Evolutionary conservation across 1,140 invertebrate genomes (phyloP), one percentile per base, ranked within the genome.

Genomic region (Ceratoteleas bidentatus): DNA sequence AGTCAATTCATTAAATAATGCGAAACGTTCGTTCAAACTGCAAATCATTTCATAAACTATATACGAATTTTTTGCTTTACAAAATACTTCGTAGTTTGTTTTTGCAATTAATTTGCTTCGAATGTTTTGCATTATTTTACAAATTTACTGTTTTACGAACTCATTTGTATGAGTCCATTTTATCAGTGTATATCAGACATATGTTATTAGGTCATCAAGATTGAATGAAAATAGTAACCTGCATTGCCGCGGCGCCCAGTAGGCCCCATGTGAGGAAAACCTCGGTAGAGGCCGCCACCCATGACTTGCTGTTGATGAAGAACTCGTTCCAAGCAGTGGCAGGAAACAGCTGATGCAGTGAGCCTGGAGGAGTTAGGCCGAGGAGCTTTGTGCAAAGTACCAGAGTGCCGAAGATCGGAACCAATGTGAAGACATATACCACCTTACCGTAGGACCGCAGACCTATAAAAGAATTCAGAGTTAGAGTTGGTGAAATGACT

Each of bases 191-290:
- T n/a, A n/a, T n/a, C n/a, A n/a, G n/a, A n/a, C n/a, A n/a, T n/a
- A n/a, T n/a, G n/a, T n/a, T n/a, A n/a, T n/a, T n/a, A n/a, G n/a
- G n/a, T n/a, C n/a, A n/a, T n/a, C n/a, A n/a, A n/a, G n/a, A n/a
- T n/a, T n/a, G n/a, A n/a, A n/a, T n/a, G 6, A 6, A 50, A 24
- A 33, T 14, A n/a, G 7, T n/a, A n/a, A 95, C 94, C 92, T 95
- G 96, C 94, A 96, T 97, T 56, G 96, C 93, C 53, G 96, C 96
- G 2, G 96, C 95, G 0, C 96, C 96, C n/a, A 97, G 91, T 0
- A 98, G 87, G 8, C 96, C 96, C 97, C 97, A 98, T 0, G 96
- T 97, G 16, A 97, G 92, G 87, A 98, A 98, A 0, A 95, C 94
- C 91, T 98, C 97, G 86, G 96, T 94, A 0, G 96, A 95, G 0